Conservation (phyloP, 2,888 invertebrate genomes). For the Ceriagrion tenellum region DNA sequence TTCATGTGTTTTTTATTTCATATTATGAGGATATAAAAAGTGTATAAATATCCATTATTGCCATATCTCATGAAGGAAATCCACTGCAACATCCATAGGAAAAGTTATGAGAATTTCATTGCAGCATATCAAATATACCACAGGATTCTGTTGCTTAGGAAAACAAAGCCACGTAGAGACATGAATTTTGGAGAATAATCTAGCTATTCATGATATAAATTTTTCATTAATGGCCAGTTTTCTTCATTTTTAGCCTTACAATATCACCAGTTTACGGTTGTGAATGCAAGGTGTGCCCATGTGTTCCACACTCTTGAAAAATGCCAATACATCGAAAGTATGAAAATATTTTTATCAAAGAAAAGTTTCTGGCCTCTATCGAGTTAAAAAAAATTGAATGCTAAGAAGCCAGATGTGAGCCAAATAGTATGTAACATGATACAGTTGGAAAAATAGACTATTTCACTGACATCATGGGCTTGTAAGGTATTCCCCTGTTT, state of each 20-base stretch:
- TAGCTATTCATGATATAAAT: not conserved
- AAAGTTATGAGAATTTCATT: not conserved
- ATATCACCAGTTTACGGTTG: too few species aligned
- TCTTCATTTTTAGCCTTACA: not conserved
- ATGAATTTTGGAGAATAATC: not conserved
- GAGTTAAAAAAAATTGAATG: too few species aligned
- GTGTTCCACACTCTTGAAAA: too few species aligned
- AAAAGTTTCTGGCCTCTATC: too few species aligned
- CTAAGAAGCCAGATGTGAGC: too few species aligned
- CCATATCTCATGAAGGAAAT: constrained; percentile 4
- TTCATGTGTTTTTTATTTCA: constrained; percentile 23
- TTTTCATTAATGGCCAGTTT: not conserved
- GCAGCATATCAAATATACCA: constrained; percentile 35
- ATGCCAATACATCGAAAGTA: too few species aligned
- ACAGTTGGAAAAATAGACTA: too few species aligned
- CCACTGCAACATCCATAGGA: not conserved
- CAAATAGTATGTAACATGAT: too few species aligned
- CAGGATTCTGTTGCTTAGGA: not conserved
- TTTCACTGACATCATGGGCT: not conserved
- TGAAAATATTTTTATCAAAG: too few species aligned
- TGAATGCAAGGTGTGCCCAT: too few species aligned
- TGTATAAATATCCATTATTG: constrained; percentile 11
- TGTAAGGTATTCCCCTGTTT: not conserved
- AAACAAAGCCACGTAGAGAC: not conserved
- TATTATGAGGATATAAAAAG: not conserved